A percentile compares a stretch with the other conserved stretches of the same genome.
phyloP scores from a whole-genome alignment of 64 coral and sea anemone species.

The Pachyseris speciosa region DNA sequence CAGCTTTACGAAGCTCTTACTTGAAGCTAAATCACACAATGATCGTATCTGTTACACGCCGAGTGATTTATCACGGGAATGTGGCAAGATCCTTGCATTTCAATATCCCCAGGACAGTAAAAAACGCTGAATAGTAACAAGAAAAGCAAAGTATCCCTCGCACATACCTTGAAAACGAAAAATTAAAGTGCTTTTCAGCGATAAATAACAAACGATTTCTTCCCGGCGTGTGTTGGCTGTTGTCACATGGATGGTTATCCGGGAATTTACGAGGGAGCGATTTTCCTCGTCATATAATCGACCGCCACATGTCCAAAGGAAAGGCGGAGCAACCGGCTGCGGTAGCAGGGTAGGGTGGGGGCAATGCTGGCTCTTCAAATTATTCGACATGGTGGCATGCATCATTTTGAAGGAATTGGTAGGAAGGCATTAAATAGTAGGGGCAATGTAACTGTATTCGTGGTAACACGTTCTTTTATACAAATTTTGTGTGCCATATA shows the following conservation, averaged over 20 bases:
- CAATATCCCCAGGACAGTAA: neutral
- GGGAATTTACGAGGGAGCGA: neutral
- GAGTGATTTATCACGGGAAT: neutral
- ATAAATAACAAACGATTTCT: neutral
- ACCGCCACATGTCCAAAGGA: neutral
- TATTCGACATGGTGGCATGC: too few species aligned
- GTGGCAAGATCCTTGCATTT: neutral
- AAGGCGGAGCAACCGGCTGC: too few species aligned
- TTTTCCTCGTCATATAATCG: neutral
- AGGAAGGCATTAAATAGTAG: too few species aligned
- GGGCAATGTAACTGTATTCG: too few species aligned
- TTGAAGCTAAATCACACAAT: too few species aligned
- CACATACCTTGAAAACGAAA: neutral
- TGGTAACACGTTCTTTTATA: too few species aligned
- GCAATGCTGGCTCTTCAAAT: too few species aligned
- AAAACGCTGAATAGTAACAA: neutral
- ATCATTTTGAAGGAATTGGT: too few species aligned
- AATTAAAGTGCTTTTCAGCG: neutral
- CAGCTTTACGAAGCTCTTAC: neutral
- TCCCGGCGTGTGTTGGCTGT: neutral
- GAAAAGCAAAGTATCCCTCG: neutral
- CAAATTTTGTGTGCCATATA: too few species aligned
- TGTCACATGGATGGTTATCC: slow-evolving; percentile 24
- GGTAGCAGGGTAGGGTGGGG: too few species aligned
- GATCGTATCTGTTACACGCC: too few species aligned